Percentiles rank a stretch among this genome's conserved stretches.
These are phyloP conservation scores for Rhynchophorus ferrugineus DNA, from an alignment of 1,140 invertebrate genomes.

Conservation along the genomic window DNA sequence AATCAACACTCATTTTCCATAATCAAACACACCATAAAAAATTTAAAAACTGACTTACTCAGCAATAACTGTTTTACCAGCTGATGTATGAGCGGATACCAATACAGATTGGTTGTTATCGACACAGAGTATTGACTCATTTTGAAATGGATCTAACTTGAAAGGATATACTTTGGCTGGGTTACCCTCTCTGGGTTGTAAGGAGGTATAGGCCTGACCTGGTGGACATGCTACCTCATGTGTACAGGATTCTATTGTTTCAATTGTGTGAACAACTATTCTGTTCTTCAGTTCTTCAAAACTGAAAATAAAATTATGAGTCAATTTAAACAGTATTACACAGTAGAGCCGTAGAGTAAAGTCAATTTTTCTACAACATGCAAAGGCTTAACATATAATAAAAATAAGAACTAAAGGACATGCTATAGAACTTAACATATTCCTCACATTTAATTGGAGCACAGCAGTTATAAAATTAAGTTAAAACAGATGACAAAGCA, in stretches of 20 bases:
- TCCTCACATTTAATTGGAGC: too few relatives aligned
- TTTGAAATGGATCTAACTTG: slow-evolving; percentile 95
- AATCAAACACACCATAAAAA: slow-evolving; percentile 10
- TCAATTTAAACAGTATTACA: too few relatives aligned
- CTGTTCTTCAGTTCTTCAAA: slow-evolving; percentile 53
- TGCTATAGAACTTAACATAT: too few relatives aligned
- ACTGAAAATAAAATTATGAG: slow-evolving; percentile 43
- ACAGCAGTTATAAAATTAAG: too few relatives aligned
- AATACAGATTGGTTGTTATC: slow-evolving; percentile 97
- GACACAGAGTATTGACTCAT: slow-evolving; percentile 93
- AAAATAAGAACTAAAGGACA: too few relatives aligned
- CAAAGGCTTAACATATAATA: too few relatives aligned
- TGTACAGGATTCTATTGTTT: slow-evolving; percentile 81
- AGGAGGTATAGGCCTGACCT: slow-evolving; percentile 71
- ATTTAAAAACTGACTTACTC: slow-evolving; percentile 63
- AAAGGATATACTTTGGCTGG: slow-evolving; percentile 93
- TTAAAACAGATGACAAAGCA: too few relatives aligned
- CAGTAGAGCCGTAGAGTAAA: too few relatives aligned
- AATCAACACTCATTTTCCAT: not conserved
- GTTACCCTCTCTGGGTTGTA: slow-evolving; percentile 51
- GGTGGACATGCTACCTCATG: slow-evolving; percentile 91
- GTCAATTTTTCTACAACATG: too few relatives aligned
- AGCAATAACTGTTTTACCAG: slow-evolving; percentile 98
- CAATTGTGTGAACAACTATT: slow-evolving; percentile 79
- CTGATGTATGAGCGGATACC: slow-evolving; percentile 99